Evolutionary conservation across 2,888 invertebrate species (phyloP).

Genomic region (Clunio marinus): DNA sequence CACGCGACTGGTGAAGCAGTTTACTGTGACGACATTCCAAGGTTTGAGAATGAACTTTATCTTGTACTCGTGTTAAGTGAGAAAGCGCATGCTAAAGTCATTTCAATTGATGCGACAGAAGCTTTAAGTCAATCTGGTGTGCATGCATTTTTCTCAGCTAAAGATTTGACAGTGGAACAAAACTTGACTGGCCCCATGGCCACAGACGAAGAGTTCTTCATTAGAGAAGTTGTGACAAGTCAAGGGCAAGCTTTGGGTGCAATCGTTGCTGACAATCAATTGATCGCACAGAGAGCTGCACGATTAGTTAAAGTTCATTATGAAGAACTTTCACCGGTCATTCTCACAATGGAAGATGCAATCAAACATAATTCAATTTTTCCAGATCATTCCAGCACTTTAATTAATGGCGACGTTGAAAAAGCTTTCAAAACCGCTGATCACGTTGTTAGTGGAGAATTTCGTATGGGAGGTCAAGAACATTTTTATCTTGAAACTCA

Average conservation of each 20-base stretch:
- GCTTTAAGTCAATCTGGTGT: slow-evolving; percentile 71
- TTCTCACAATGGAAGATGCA: slow-evolving; percentile 78
- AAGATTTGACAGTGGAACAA: slow-evolving; percentile 63
- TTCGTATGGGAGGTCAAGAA: slow-evolving; percentile 75
- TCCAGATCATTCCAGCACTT: slow-evolving; percentile 54
- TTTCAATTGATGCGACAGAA: slow-evolving; percentile 63
- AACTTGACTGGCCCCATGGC: slow-evolving; percentile 62
- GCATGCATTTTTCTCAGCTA: slow-evolving; percentile 64
- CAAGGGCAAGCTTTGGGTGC: slow-evolving; percentile 73
- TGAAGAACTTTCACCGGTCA: slow-evolving; percentile 68
- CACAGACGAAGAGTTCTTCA: slow-evolving; percentile 75
- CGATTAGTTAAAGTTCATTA: slow-evolving; percentile 70
- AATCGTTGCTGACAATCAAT: slow-evolving; percentile 67
- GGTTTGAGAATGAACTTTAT: slow-evolving; percentile 65
- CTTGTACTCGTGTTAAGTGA: slow-evolving; percentile 60
- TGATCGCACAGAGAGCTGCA: slow-evolving; percentile 71
- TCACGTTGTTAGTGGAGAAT: slow-evolving; percentile 63
- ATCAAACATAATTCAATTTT: slow-evolving; percentile 65
- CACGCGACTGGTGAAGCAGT: slow-evolving; percentile 82
- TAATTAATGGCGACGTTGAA: slow-evolving; percentile 61
- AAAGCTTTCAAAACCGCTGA: slow-evolving; percentile 60
- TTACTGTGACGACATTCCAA: slow-evolving; percentile 78
- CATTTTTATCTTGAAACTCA: slow-evolving; percentile 88
- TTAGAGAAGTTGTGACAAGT: slow-evolving; percentile 62
- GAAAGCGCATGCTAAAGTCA: slow-evolving; percentile 69